Evolutionary conservation across 64 coral and sea anemone genomes (phyloP), one percentile per base, ranked within the genome.

Genomic region (Porites australiensis): DNA sequence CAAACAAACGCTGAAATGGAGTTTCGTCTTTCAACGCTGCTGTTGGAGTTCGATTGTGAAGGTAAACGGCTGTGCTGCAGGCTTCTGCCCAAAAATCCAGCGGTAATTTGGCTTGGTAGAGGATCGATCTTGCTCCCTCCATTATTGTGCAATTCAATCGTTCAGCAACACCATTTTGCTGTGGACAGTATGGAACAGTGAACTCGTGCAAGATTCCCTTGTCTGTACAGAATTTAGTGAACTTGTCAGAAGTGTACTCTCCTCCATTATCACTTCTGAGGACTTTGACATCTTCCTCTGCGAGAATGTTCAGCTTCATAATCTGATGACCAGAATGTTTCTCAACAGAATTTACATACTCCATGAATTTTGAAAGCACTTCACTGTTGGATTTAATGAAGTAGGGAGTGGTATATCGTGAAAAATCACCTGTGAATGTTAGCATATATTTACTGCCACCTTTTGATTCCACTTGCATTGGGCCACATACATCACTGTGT

Each of bases 401-500:
- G 27, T 37, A 37, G 1, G 27, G 0, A 37, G 27, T 97, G 16
- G 27, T 37, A 37, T 37, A 37, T 37, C 1, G 27, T 37, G 27
- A 37, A 37, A 37, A 37, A 37, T 37, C 91, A 91, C 88, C 95
- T 27, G 74, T 90, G 57, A 97, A 97, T 87, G 92, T 97, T 15
- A 91, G 79, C 75, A 97, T 75, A 50, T 88, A 97, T 37, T 82
- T 97, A 46, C 88, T 97, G 22, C 88, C 88, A 65, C 95, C 87
- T 58, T 93, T 93, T 72, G 79, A 86, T 22, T 90, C 69, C 27
- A 88, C 92, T 62, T 91, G 79, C 95, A 98, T 98, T 59, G 84
- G 95, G 77, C 92, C 92, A 85, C 95, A 94, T 75, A 94, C 50
- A 77, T 93, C 87, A 77, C 91, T 93, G 58, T 96, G 80, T 82